phyloP scores from a whole-genome alignment of 2,888 invertebrate species.

The Entomobrya multifasciata region DNA sequence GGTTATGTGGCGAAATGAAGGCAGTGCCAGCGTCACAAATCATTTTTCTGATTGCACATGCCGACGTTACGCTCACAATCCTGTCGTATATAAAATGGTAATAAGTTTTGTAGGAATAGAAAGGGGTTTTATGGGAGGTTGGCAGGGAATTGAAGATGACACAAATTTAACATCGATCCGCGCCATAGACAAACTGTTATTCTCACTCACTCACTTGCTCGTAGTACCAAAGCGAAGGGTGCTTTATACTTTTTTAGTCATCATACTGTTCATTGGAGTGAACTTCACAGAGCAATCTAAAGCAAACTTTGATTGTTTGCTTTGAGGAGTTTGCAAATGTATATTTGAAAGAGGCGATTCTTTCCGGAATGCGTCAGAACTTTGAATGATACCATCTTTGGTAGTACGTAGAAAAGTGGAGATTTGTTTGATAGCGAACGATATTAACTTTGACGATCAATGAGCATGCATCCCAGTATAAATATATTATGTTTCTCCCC shows the following conservation, averaged over 20 bases:
- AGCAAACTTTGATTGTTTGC: slow-evolving; percentile 10
- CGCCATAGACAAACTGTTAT: not conserved
- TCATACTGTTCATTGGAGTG: not conserved
- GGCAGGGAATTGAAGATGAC: not conserved
- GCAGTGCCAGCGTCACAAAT: not conserved
- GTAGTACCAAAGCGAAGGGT: not conserved
- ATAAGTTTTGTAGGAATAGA: not conserved
- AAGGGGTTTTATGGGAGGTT: slow-evolving; percentile 4
- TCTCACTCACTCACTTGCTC: not conserved
- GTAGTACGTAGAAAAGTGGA: no score
- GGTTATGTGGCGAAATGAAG: not conserved
- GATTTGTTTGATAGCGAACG: not conserved
- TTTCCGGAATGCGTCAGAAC: not conserved
- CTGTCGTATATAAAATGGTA: not conserved
- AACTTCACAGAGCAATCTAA: not conserved
- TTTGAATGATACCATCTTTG: no score
- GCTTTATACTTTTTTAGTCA: not conserved
- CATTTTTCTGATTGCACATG: not conserved
- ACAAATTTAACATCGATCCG: not conserved
- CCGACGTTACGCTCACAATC: not conserved
- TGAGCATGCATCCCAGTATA: not conserved
- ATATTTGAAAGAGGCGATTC: not conserved
- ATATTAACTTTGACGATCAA: not conserved
- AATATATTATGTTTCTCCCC: not conserved
- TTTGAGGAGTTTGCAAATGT: not conserved